A percentile compares a stretch with the other conserved stretches of the same genome.
Conservation (phyloP, 2,888 invertebrate genomes). For the Dusona sp. region DNA sequence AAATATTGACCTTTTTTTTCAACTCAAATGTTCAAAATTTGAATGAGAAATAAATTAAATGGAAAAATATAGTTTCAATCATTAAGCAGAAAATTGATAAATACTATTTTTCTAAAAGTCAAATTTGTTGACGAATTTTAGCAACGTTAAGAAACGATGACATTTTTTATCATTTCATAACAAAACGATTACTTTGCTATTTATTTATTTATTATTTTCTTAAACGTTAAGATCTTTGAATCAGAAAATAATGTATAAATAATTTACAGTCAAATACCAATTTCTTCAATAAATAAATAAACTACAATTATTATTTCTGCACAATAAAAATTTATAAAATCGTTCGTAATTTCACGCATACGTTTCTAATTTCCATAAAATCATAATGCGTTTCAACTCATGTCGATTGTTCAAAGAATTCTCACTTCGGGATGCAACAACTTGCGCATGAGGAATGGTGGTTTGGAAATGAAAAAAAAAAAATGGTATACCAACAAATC, state of each 20-base stretch:
- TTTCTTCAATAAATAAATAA: background rate
- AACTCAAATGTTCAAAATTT: background rate
- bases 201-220: no score
- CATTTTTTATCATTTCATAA: background rate
- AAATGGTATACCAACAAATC: conserved; percentile 53
- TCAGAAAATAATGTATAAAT: background rate
- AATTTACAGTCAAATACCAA: background rate
- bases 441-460: conserved; percentile 23
- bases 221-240: background rate
- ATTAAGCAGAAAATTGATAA: background rate
- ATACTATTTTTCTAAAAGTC: background rate
- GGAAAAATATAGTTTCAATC: background rate
- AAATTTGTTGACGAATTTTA: background rate
- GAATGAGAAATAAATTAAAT: background rate
- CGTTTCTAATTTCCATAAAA: background rate
- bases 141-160: background rate
- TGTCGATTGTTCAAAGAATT: conserved; percentile 29
- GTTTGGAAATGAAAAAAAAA: conserved; percentile 8
- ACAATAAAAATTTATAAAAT: background rate
- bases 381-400: conserved; percentile 3
- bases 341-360: background rate
- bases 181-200: background rate
- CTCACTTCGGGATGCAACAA: conserved; percentile 40
- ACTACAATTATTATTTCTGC: background rate
- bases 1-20: background rate